Evolutionary conservation across 2,888 invertebrate genomes (phyloP).

Genomic region (Sepiola atlantica): DNA sequence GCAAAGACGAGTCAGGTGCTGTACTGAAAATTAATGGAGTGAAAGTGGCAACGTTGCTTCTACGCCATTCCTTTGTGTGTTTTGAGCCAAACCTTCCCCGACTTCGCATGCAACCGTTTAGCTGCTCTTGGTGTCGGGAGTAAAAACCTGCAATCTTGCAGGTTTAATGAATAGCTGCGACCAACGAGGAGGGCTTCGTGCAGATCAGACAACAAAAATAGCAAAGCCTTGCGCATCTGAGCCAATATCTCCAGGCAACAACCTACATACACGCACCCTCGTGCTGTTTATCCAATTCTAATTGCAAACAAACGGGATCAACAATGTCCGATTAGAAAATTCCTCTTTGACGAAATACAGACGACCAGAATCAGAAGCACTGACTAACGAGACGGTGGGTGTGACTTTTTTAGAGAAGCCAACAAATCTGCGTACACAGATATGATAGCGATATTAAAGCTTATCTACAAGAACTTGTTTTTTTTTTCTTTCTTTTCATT

Average conservation of each 20-base stretch:
- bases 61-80: no score
- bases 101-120: no score
- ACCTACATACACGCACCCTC: background rate
- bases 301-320: slow-evolving; percentile 32
- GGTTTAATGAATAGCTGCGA: no score
- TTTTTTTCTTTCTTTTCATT: background rate
- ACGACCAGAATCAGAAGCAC: background rate
- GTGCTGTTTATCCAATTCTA: background rate
- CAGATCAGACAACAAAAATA: no score
- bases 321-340: slow-evolving; percentile 32
- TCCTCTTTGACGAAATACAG: slow-evolving; percentile 3
- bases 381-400: background rate
- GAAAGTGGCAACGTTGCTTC: no score
- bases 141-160: no score
- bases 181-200: no score
- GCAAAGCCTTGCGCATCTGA: background rate
- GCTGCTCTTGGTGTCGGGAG: no score
- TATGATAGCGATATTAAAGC: background rate
- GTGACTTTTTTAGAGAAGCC: background rate
- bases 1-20: no score
- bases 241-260: background rate
- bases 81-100: no score
- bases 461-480: background rate
- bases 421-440: background rate
- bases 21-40: no score